Percentiles rank a stretch among this genome's conserved stretches.
Evolutionary conservation across 2,113 vertebrate genomes (phyloP).

Genomic region (Amphiprion percula): DNA sequence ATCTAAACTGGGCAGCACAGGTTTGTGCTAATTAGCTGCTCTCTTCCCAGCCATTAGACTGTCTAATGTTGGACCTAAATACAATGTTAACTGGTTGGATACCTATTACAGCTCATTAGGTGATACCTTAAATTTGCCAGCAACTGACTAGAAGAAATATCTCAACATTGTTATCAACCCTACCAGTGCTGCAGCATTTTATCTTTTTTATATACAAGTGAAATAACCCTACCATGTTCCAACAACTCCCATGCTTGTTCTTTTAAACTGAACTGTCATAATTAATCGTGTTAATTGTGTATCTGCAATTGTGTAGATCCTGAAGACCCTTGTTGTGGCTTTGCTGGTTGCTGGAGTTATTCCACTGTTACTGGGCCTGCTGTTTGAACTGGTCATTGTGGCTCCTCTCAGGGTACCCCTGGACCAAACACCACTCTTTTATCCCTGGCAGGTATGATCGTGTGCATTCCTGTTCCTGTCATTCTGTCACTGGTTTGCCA

Average conservation of each 20-base stretch:
- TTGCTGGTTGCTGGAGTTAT: slow-evolving; percentile 95
- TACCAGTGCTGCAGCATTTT: neutral
- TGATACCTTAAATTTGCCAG: neutral
- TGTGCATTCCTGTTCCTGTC: neutral
- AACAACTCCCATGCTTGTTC: neutral
- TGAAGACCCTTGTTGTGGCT: slow-evolving; percentile 96
- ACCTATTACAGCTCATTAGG: neutral
- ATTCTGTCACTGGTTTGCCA: neutral
- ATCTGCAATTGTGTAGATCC: slow-evolving; percentile 84
- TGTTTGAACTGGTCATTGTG: slow-evolving; percentile 97
- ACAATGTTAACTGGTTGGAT: neutral
- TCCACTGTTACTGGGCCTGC: slow-evolving; percentile 92
- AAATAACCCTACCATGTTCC: neutral
- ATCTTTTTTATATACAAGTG: neutral
- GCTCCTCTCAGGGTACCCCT: slow-evolving; percentile 96
- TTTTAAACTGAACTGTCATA: neutral
- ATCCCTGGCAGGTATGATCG: slow-evolving; percentile 95
- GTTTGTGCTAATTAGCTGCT: neutral
- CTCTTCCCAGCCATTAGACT: neutral
- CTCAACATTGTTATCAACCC: no score
- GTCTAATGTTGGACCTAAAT: neutral
- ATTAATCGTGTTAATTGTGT: neutral
- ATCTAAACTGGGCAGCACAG: neutral
- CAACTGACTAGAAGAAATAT: neutral
- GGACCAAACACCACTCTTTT: slow-evolving; percentile 98